phyloP scores from a whole-genome alignment of 2,113 vertebrate species.

The Engraulis encrasicolus region DNA sequence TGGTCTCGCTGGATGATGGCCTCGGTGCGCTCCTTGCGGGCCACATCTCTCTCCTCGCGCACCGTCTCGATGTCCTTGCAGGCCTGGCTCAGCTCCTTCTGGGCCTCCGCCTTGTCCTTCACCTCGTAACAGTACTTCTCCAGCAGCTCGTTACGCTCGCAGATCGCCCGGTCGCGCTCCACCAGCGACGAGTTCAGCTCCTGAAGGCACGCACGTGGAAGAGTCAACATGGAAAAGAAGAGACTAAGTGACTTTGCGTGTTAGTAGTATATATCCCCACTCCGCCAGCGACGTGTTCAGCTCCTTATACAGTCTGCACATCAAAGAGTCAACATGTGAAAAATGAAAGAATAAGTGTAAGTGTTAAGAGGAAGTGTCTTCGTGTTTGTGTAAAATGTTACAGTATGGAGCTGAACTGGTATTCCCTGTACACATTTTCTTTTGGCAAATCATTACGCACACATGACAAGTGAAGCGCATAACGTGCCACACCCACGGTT shows the following conservation, averaged over 20 bases:
- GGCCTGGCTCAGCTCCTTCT: conserved; percentile 89
- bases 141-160: conserved; percentile 89
- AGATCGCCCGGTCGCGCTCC: conserved; percentile 86
- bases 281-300: conserved; percentile 86
- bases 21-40: conserved; percentile 85
- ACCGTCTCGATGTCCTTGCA: conserved; percentile 88
- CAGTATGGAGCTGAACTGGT: not conserved
- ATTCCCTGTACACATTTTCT: not conserved
- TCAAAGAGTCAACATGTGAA: conserved; percentile 29
- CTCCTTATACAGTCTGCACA: conserved; percentile 70
- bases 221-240: conserved; percentile 22
- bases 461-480: not conserved
- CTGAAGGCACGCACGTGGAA: conserved; percentile 58
- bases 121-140: conserved; percentile 91
- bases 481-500: not conserved
- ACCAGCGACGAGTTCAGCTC: conserved; percentile 85
- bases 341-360: no score
- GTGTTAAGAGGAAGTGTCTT: no score
- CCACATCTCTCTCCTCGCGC: conserved; percentile 87
- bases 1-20: conserved; percentile 89
- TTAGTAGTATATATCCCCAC: no score
- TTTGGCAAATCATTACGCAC: not conserved
- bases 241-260: no score
- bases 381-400: no score
- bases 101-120: conserved; percentile 89